These are phyloP conservation scores for Drosophila watanabei DNA, from an alignment of 1,140 invertebrate species.

Conservation along the genomic window DNA sequence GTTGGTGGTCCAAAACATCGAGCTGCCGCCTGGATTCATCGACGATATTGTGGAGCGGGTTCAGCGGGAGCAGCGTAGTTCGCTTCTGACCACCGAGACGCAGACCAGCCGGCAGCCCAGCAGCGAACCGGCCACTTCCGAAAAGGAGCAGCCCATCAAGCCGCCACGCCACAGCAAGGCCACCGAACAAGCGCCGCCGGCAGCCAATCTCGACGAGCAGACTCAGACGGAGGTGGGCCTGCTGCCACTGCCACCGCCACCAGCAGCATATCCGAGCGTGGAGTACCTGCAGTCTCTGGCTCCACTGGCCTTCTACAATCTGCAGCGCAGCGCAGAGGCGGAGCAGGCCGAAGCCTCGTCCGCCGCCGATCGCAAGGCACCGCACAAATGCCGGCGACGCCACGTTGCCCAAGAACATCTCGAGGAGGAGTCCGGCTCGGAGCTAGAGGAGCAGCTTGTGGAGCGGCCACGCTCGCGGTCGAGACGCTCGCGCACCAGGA, in stretches of 20 bases:
- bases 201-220: constrained; percentile 69
- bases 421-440: constrained; percentile 58
- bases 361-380: constrained; percentile 60
- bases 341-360: constrained; percentile 52
- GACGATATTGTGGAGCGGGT: constrained; percentile 87
- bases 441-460: constrained; percentile 78
- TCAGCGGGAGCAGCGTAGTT: constrained; percentile 60
- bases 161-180: constrained; percentile 68
- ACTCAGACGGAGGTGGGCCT: constrained; percentile 86
- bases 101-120: constrained; percentile 77
- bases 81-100: constrained; percentile 67
- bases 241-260: constrained; percentile 87
- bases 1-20: constrained; percentile 88
- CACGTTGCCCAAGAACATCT: constrained; percentile 63
- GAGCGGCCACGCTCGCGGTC: constrained; percentile 76
- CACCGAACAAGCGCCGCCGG: constrained; percentile 66
- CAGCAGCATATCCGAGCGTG: constrained; percentile 86
- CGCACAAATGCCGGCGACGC: constrained; percentile 73
- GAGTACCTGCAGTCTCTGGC: constrained; percentile 87
- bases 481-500: constrained; percentile 84
- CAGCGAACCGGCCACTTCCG: constrained; percentile 62
- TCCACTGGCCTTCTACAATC: constrained; percentile 85
- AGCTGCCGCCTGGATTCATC: constrained; percentile 88
- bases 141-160: constrained; percentile 70
- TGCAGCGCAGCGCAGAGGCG: constrained; percentile 84